Percentiles rank a stretch among this genome's conserved stretches.
These are phyloP conservation scores for Lochmaea capreae DNA, from an alignment of 2,888 invertebrate genomes.

Conservation along the genomic window DNA sequence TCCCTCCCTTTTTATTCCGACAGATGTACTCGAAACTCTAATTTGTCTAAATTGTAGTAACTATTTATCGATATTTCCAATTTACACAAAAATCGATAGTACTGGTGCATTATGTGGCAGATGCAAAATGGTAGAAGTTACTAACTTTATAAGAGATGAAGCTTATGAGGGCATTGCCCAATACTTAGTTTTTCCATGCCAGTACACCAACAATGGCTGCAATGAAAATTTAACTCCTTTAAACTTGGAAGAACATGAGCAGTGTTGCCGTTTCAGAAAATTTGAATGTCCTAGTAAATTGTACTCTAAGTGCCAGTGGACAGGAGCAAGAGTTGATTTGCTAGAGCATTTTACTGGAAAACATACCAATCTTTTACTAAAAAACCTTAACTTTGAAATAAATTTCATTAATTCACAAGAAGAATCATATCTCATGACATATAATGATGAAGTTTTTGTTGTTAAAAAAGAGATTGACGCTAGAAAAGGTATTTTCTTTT, in stretches of 20 bases:
- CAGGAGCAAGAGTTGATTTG: constrained; percentile 53
- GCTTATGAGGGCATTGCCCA: constrained; percentile 56
- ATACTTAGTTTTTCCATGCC: constrained; percentile 57
- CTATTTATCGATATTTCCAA: constrained; percentile 55
- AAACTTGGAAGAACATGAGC: constrained; percentile 54
- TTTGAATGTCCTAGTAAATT: constrained; percentile 53
- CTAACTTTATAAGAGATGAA: constrained; percentile 48
- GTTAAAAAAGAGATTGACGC: constrained; percentile 52
- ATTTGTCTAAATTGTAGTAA: constrained; percentile 52
- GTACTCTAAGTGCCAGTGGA: constrained; percentile 56
- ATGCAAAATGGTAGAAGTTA: constrained; percentile 50
- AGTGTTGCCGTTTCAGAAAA: constrained; percentile 50
- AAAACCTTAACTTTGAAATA: constrained; percentile 53
- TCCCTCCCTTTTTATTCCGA: constrained; percentile 37
- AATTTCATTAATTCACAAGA: constrained; percentile 53
- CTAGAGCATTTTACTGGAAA: constrained; percentile 53
- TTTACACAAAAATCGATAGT: constrained; percentile 45
- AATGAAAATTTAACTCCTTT: constrained; percentile 47
- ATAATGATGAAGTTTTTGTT: constrained; percentile 53
- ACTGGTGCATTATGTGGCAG: constrained; percentile 55
- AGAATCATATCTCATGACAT: constrained; percentile 51
- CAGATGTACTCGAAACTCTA: constrained; percentile 48
- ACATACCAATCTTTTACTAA: constrained; percentile 53
- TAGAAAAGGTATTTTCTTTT: constrained; percentile 39
- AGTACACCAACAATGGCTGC: constrained; percentile 54